Evolutionary conservation across 2,888 invertebrate species (phyloP), one percentile per base, ranked within the genome.

Genomic region (Petrolisthes manimaculis): DNA sequence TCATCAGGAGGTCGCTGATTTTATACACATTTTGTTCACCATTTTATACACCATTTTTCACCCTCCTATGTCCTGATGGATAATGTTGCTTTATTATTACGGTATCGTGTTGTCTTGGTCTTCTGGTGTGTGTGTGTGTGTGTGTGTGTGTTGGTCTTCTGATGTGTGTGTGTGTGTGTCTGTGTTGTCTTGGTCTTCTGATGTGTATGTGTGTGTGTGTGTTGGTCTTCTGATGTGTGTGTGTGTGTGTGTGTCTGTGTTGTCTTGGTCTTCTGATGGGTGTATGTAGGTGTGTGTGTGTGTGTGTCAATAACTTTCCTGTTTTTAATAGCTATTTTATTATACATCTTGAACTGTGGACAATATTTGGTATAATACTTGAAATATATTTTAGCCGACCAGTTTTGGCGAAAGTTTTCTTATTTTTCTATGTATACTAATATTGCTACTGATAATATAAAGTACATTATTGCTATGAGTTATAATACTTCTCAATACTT

Each of bases 141-240:
- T 54, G 24, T 81, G 8, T 9, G 14, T 81, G 54, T 56, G 24
- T 81, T 12, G 55, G 14, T 81, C 3, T 81, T 12, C 21, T n/a
- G 55, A 6, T 81, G 14, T 9, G 56, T 83, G 21, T 83, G 21
- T 67, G n/a, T 82, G 24, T 67, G n/a, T 82, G 24, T 67, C 6
- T 82, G 21, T 79, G 9, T 18, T 67, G 18, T 18, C 18, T 67
- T 67, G 12, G 18, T 75, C 21, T 75, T 9, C 12, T 24, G 14
- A 75, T n/a, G 77, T 77, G 37, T 77, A 3, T 77, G 37, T 80
- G 37, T 80, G 37, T 80, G 37, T 80, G 37, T 80, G 37, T 80
- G 21, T 82, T 14, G 21, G 55, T 82, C 18, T 8, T n/a, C 12
- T n/a, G 61, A 56, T 82, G 14, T 80, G 21, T 80, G 21, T 80